A percentile compares a stretch with the other conserved stretches of the same genome.
Conservation (phyloP, 92 coral and sea anemone genomes). For the Phenganax subtilis region DNA sequence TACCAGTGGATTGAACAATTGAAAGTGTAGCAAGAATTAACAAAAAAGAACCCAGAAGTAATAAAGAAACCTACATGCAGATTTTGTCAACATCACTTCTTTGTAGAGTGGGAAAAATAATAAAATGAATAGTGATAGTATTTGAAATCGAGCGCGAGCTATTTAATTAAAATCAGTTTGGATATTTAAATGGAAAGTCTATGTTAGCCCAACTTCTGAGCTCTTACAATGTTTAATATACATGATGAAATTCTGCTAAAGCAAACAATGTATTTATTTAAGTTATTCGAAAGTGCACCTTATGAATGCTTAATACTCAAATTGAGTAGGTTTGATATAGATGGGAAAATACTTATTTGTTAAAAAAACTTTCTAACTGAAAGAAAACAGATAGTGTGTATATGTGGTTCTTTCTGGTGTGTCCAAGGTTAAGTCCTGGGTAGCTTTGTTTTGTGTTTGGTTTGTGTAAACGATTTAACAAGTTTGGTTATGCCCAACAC, state of each 20-base stretch:
- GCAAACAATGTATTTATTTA: not conserved
- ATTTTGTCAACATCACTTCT: too few relatives aligned
- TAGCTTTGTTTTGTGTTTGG: not conserved
- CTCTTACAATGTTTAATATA: not conserved
- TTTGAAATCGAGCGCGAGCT: too few relatives aligned
- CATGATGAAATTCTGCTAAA: not conserved
- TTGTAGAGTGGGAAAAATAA: too few relatives aligned
- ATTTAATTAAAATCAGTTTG: too few relatives aligned
- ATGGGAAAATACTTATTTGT: not conserved
- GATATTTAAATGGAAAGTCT: not conserved
- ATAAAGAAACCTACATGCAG: too few relatives aligned
- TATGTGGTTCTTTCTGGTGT: not conserved
- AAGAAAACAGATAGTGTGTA: not conserved
- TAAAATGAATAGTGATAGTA: too few relatives aligned
- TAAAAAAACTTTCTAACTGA: not conserved
- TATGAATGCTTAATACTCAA: not conserved
- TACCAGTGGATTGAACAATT: too few relatives aligned
- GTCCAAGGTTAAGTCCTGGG: not conserved
- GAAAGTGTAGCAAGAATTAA: too few relatives aligned
- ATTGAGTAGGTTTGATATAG: not conserved
- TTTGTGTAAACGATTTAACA: not conserved
- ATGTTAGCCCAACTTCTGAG: not conserved
- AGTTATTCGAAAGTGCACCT: not conserved
- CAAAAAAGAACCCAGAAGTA: too few relatives aligned
- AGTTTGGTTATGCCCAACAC: conserved; percentile 4